Evolutionary conservation across 2,113 vertebrate genomes (phyloP).

Genomic region (Pogona vitticeps): DNA sequence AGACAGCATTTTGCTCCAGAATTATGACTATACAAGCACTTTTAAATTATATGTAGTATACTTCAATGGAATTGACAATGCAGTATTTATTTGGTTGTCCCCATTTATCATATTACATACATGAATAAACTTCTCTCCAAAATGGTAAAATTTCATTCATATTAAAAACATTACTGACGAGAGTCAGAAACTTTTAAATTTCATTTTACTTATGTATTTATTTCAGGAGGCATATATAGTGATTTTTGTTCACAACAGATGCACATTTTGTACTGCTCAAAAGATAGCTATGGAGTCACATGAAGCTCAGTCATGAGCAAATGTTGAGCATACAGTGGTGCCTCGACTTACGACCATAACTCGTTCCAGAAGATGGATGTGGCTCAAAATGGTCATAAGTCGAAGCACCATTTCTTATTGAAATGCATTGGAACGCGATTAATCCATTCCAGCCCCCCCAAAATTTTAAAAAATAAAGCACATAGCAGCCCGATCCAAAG

Average conservation of each 20-base stretch:
- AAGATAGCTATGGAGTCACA: constrained; percentile 53
- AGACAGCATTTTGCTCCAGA: background rate
- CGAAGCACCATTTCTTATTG: no score
- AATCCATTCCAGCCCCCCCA: no score
- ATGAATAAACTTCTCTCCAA: no score
- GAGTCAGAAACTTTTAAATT: constrained; percentile 34
- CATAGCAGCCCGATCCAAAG: no score
- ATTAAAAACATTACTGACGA: constrained; percentile 47
- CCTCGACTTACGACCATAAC: no score
- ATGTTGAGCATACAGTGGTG: constrained; percentile 61
- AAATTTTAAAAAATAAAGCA: no score
- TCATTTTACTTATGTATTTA: constrained; percentile 37
- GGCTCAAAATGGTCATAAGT: no score
- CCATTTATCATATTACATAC: no score
- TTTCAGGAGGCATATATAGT: constrained; percentile 10
- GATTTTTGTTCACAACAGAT: constrained; percentile 36
- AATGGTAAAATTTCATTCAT: constrained; percentile 34
- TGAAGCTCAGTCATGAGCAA: constrained; percentile 56
- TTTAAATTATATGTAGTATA: constrained; percentile 11
- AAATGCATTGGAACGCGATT: no score
- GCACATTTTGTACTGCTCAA: constrained; percentile 44
- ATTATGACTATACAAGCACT: background rate
- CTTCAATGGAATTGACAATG: no score
- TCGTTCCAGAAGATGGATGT: no score
- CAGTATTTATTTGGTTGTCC: constrained; percentile 32